Conservation (phyloP, 2,888 invertebrate species). For the Drosophila fulvimacula region DNA sequence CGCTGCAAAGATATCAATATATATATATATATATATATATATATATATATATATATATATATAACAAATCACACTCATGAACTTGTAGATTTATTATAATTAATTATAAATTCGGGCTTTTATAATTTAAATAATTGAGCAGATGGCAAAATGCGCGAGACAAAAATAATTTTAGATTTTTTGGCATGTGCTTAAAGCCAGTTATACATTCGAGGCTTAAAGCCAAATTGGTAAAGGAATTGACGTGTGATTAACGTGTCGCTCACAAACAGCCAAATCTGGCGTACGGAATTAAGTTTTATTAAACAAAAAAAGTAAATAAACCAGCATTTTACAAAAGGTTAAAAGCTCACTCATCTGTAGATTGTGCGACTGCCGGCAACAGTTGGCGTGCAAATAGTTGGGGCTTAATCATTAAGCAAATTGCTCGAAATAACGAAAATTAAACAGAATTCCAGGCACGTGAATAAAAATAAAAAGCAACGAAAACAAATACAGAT, state of each 20-base stretch:
- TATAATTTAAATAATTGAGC: slow-evolving; percentile 29
- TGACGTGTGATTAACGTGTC: slow-evolving; percentile 29
- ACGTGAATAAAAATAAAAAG: slow-evolving; percentile 16
- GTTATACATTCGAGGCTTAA: slow-evolving; percentile 12
- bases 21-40: neutral
- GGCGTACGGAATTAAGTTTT: neutral
- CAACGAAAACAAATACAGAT: neutral
- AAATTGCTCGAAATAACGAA: slow-evolving; percentile 13
- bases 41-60: slow-evolving; percentile 2
- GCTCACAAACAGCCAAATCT: slow-evolving; percentile 11
- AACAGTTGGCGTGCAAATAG: slow-evolving; percentile 18
- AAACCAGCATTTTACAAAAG: neutral
- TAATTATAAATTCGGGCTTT: slow-evolving; percentile 4
- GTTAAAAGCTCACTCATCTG: slow-evolving; percentile 1
- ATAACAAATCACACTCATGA: neutral
- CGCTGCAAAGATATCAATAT: slow-evolving; percentile 29
- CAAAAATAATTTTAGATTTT: slow-evolving; percentile 36
- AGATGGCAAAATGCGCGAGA: slow-evolving; percentile 5
- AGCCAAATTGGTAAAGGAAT: slow-evolving; percentile 27
- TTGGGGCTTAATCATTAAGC: slow-evolving; percentile 13
- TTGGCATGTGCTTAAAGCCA: slow-evolving; percentile 22
- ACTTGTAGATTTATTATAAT: neutral
- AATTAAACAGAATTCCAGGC: slow-evolving; percentile 12
- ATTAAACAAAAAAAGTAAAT: slow-evolving; percentile 16
- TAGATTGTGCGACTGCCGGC: neutral